Evolutionary conservation across 2,888 invertebrate species (phyloP).

Genomic region (Brachypalpus laphriformis): DNA sequence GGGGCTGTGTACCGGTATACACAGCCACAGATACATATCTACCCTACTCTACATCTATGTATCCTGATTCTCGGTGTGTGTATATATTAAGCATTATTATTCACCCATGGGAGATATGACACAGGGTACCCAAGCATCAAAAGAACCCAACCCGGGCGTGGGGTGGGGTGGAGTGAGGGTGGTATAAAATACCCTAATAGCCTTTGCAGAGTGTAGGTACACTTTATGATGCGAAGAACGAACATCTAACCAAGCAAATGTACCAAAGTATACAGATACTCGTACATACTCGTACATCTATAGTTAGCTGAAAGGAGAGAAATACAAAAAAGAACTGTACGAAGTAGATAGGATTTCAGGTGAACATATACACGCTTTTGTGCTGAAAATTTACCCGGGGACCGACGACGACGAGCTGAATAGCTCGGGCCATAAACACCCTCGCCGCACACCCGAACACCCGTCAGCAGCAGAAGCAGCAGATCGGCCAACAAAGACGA

Average conservation of each 20-base stretch:
- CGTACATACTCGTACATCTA: background rate
- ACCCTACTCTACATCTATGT: slow-evolving; percentile 10
- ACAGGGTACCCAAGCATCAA: slow-evolving; percentile 55
- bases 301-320: background rate
- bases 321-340: slow-evolving; percentile 8
- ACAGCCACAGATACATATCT: slow-evolving; percentile 27
- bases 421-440: slow-evolving; percentile 42
- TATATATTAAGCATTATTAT: slow-evolving; percentile 55
- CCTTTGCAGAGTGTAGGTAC: slow-evolving; percentile 64
- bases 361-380: slow-evolving; percentile 60
- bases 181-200: slow-evolving; percentile 66
- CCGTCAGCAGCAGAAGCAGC: background rate
- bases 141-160: slow-evolving; percentile 46
- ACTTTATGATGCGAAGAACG: slow-evolving; percentile 63
- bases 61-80: slow-evolving; percentile 4
- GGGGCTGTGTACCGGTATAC: slow-evolving; percentile 36
- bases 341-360: slow-evolving; percentile 66
- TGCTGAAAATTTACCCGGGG: slow-evolving; percentile 63
- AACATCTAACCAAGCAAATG: slow-evolving; percentile 50
- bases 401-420: slow-evolving; percentile 4
- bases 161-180: background rate
- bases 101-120: slow-evolving; percentile 66
- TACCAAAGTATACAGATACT: background rate
- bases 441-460: slow-evolving; percentile 18
- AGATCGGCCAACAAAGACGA: slow-evolving; percentile 38